phyloP scores from a whole-genome alignment of 2,113 vertebrate genomes.

The Tragelaphus scriptus region DNA sequence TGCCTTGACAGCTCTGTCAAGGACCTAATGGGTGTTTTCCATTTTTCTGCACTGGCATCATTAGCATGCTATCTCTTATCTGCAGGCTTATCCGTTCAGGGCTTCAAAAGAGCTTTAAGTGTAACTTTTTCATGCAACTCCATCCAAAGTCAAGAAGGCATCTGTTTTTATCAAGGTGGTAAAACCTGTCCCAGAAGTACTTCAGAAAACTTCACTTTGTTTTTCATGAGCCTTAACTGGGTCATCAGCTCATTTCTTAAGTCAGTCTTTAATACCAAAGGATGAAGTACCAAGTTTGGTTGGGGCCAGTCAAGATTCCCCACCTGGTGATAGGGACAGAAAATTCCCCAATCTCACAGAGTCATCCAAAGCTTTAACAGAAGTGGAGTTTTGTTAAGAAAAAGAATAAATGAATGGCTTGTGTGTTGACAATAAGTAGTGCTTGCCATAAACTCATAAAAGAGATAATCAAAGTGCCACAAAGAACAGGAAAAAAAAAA shows the following conservation, averaged over 20 bases:
- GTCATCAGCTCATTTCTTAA: neutral
- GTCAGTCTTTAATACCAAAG: neutral
- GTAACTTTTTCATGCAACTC: neutral
- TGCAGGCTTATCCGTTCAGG: neutral
- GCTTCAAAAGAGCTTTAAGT: neutral
- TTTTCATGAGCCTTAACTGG: neutral
- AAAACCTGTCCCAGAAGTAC: neutral
- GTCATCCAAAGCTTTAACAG: neutral
- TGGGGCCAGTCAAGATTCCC: neutral
- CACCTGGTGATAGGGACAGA: fast-evolving
- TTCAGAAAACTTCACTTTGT: neutral
- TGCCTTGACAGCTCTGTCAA: neutral
- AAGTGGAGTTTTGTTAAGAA: neutral
- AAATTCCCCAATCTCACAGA: neutral
- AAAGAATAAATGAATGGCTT: neutral
- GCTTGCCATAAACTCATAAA: neutral
- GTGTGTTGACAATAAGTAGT: neutral
- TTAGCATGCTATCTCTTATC: neutral
- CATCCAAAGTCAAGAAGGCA: neutral
- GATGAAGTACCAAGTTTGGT: neutral
- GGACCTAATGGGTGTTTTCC: neutral
- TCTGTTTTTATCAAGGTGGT: neutral
- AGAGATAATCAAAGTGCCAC: neutral
- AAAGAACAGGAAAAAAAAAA: neutral
- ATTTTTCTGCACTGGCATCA: neutral